Evolutionary conservation across 2,113 vertebrate genomes (phyloP), one percentile per base, ranked within the genome.

Genomic region (Hippopotamus amphibius): DNA sequence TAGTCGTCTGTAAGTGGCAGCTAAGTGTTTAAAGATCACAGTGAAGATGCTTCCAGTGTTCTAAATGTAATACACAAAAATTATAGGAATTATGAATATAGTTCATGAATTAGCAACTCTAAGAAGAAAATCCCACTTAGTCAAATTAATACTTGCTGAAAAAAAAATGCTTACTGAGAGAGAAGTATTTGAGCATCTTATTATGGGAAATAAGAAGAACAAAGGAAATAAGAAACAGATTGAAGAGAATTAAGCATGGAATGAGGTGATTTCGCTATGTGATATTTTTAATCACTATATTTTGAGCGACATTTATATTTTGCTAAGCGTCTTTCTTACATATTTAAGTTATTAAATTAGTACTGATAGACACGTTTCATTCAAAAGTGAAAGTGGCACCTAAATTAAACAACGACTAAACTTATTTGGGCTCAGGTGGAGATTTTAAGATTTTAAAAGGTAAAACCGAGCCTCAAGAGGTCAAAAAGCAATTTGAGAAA

Each of bases 121-220:
- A 84, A 94, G 65, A 83, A 91, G 65, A 80, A 95, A 88, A 95
- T 87, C 30, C n/a, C 41, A 89, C 21, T 92, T 93, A 82, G 76
- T 72, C 24, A 71, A 74, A 84, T 79, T 63, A 95, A 83, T 89
- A 68, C 26, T 68, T 37, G 72, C 30, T 11, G 28, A 91, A 37
- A 37, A 37, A 37, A 37, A 37, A 37, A 37, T 37, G 2, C 26
- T 68, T 37, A 79, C 30, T 11, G 28, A 91, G 21, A 53, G 53
- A 43, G 50, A 93, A 66, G 26, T 85, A 93, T 93, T 96, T 95
- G 59, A 83, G 48, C 69, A 84, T 90, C 61, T 63, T 83, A 14
- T 79, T 83, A 37, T 77, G 48, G 50, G 76, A 87, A 96, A 46
- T 57, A 48, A 48, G 71, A 85, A 85, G 55, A 80, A 61, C 57